Evolutionary conservation across 2,113 vertebrate genomes (phyloP), one percentile per base, ranked within the genome.

Genomic region (Pelecanoides urinatrix): DNA sequence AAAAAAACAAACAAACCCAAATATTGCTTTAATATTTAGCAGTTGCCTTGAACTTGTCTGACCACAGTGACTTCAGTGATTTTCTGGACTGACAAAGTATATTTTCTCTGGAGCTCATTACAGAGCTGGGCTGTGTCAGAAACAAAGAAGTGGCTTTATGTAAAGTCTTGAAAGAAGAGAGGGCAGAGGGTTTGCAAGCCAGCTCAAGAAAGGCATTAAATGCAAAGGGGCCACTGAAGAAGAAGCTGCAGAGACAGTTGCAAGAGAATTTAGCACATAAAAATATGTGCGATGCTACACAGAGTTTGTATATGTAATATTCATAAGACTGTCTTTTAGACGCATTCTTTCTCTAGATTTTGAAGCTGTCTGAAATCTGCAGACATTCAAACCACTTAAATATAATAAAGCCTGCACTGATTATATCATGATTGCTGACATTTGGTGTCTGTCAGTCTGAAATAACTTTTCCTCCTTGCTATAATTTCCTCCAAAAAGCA

Each of bases 351-450:
- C 73, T 88, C 58, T 89, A 87, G 97, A 94, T 96, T 96, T 90
- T 86, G 91, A 95, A 97, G 77, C 87, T 70, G 94, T 97, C 96
- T 97, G 94, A 97, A 89, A 88, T 91, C 85, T 90, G 89, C 95
- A 92, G 96, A 92, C 93, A 91, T 97, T 66, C 82, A 95, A 97
- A 88, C 96, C 96, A 96, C 95, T 97, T 97, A 97, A 55, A 96
- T 87, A 95, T 92, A 90, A 95, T 95, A 92, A 97, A 96, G 58
- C 73, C 85, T 77, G 77, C 75, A 84, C 95, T 96, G 96, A 97
- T 96, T 97, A 95, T 94, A 95, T 96, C 97, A 83, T 89, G 96
- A 95, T 92, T 94, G 94, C 97, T 96, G 97, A 95, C 97, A 96
- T 95, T 96, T 78, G 85, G 90, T 96, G 95, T 95, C 97, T 98